Conservation (phyloP, 64 coral and sea anemone genomes). For the Acropora yongei region DNA sequence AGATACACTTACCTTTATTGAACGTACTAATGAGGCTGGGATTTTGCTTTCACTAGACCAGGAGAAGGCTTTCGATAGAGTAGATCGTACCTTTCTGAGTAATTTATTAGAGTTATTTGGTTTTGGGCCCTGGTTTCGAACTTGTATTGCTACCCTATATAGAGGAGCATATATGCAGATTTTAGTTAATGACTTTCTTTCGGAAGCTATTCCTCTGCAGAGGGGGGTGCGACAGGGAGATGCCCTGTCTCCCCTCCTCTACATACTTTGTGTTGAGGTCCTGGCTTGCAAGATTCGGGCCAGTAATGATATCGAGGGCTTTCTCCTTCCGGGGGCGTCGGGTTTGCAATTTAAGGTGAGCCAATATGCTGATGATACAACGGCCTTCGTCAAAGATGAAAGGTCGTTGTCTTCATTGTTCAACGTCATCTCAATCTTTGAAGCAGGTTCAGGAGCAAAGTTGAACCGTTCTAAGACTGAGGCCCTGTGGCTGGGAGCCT, state of each 20-base stretch:
- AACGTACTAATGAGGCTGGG: neutral
- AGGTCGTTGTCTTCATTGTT: too few relatives aligned
- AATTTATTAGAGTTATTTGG: neutral
- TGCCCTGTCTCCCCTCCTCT: conserved; percentile 24
- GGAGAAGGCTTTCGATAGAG: conserved; percentile 24
- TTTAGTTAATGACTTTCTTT: neutral
- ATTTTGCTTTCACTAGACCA: neutral
- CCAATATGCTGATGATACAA: conserved; percentile 53
- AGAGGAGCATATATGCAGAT: neutral
- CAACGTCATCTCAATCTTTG: too few relatives aligned
- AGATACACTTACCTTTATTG: neutral
- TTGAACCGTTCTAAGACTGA: too few relatives aligned
- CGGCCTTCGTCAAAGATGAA: conserved; percentile 37
- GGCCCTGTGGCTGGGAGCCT: too few relatives aligned
- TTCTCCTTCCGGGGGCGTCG: neutral
- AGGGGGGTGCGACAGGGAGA: neutral
- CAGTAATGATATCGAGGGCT: neutral
- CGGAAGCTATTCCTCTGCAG: neutral
- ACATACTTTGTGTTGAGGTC: conserved; percentile 29
- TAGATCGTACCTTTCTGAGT: neutral
- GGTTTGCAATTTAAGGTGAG: neutral
- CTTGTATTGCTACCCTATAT: neutral
- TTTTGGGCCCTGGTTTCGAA: neutral
- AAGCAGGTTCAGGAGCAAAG: too few relatives aligned
- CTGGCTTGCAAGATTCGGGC: neutral